These are phyloP conservation scores for Mirounga angustirostris DNA, from an alignment of 2,113 vertebrate genomes.

Conservation along the genomic window DNA sequence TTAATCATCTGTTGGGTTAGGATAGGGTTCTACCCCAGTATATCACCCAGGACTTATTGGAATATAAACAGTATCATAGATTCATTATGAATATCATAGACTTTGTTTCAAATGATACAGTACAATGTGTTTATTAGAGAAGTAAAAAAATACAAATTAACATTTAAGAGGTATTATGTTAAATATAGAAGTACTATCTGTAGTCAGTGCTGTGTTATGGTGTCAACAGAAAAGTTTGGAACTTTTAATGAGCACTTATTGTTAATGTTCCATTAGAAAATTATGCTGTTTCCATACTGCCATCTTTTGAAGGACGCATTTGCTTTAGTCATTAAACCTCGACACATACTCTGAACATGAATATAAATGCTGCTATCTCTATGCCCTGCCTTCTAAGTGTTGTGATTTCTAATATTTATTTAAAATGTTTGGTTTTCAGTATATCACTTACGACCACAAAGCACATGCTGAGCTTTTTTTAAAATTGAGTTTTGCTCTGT, in stretches of 20 bases:
- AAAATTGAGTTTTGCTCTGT: not conserved
- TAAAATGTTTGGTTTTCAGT: slow-evolving; percentile 45
- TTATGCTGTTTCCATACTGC: not conserved
- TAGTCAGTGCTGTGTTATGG: not conserved
- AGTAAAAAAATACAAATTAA: not conserved
- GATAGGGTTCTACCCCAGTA: not conserved
- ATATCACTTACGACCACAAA: slow-evolving; percentile 16
- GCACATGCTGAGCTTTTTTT: slow-evolving; percentile 38
- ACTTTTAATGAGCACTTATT: not conserved
- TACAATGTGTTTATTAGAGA: not conserved
- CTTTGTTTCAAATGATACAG: not conserved
- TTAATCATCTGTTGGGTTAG: slow-evolving; percentile 32
- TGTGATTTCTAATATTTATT: slow-evolving; percentile 40
- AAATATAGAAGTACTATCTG: not conserved
- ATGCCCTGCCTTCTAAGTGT: not conserved
- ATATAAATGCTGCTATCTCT: slow-evolving; percentile 17
- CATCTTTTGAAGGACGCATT: slow-evolving; percentile 13
- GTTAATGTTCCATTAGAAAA: slow-evolving; percentile 5
- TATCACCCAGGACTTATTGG: slow-evolving; percentile 33
- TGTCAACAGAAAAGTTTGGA: not conserved
- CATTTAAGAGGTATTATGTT: slow-evolving; percentile 27
- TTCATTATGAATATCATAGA: slow-evolving; percentile 17
- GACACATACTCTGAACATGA: not conserved
- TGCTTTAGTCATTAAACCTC: slow-evolving; percentile 32
- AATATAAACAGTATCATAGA: not conserved